phyloP scores from a whole-genome alignment of 2,113 vertebrate genomes.

The Anolis sagrei region DNA sequence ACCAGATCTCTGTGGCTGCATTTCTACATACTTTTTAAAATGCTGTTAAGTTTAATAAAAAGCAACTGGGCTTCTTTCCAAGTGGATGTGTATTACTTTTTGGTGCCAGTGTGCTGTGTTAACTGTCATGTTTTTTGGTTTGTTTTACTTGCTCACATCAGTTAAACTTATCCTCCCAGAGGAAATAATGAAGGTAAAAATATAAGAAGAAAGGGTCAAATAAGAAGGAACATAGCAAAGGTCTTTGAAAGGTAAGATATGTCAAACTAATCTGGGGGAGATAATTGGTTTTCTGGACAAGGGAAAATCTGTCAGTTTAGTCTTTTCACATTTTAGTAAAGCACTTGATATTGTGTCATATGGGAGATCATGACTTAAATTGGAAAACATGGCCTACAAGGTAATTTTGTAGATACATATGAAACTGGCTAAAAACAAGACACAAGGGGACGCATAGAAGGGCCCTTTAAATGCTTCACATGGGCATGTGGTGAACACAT shows the following conservation, averaged over 20 bases:
- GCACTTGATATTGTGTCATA: conserved; percentile 4
- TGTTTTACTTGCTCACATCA: conserved; percentile 11
- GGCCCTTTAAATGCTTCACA: not conserved
- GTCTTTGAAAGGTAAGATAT: not conserved
- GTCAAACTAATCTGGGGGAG: conserved; percentile 24
- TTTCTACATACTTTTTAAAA: not conserved
- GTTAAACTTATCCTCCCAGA: not conserved
- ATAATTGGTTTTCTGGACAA: conserved; percentile 33
- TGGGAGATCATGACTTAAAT: conserved; percentile 13
- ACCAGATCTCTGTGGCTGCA: not conserved
- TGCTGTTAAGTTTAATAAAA: not conserved
- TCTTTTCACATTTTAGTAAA: conserved; percentile 14
- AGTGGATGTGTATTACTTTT: not conserved
- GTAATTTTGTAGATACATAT: not conserved
- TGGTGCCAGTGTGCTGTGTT: not conserved
- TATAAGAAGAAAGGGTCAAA: conserved; percentile 14
- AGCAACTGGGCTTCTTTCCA: not conserved
- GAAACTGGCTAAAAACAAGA: conserved; percentile 14
- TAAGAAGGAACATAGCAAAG: not conserved
- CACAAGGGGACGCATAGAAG: not conserved
- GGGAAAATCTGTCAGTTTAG: conserved; percentile 20
- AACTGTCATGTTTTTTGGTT: not conserved
- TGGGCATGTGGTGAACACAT: not conserved
- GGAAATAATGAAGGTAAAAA: conserved; percentile 5
- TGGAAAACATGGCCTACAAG: conserved; percentile 5